A percentile compares a stretch with the other conserved stretches of the same genome.
Conservation (phyloP, 2,888 invertebrate species). For the Psylliodes chrysocephalus region DNA sequence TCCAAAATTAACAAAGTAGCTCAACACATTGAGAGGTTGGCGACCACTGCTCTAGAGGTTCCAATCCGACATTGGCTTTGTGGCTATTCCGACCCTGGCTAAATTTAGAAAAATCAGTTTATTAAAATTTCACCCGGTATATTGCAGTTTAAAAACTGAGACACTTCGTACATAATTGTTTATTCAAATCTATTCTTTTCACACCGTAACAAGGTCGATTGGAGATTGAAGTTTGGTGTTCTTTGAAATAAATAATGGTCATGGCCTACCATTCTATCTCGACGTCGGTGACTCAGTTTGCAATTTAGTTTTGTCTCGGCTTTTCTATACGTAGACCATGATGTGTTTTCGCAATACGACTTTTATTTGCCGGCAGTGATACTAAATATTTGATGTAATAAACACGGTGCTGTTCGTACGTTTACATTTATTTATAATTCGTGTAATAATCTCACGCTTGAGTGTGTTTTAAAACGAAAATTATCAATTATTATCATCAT, state of each 20-base stretch:
- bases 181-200: not conserved
- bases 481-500: too few relatives aligned
- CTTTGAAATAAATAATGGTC: not conserved
- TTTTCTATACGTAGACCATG: not conserved
- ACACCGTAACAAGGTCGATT: not conserved
- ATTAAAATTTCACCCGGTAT: not conserved
- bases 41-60: too few relatives aligned
- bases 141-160: not conserved
- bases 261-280: not conserved
- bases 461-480: not conserved
- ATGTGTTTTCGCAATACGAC: not conserved
- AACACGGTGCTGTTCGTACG: not conserved
- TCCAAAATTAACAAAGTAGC: too few relatives aligned
- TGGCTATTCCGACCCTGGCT: too few relatives aligned
- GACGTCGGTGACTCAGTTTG: not conserved
- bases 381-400: too few relatives aligned
- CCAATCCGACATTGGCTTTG: too few relatives aligned
- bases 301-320: not conserved
- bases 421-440: not conserved
- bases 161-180: not conserved
- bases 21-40: too few relatives aligned
- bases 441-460: slow-evolving; percentile 2
- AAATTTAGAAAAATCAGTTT: not conserved
- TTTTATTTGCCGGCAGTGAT: too few relatives aligned
- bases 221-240: not conserved